Evolutionary conservation across 2,113 vertebrate genomes (phyloP).

Genomic region (Columba janthina): DNA sequence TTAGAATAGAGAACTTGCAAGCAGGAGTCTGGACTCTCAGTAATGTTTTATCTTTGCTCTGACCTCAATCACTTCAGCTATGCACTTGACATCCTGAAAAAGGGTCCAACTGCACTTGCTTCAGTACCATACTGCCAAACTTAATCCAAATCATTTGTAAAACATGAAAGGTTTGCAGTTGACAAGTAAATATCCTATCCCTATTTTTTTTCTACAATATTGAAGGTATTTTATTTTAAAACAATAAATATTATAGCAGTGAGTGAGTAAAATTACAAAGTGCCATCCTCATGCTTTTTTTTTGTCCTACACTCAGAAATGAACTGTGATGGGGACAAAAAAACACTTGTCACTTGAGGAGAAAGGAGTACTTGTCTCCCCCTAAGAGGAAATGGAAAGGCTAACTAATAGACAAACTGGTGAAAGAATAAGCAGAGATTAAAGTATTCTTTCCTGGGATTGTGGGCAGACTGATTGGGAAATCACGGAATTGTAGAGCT

Average conservation of each 20-base stretch:
- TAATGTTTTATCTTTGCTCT: not conserved
- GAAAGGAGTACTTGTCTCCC: not conserved
- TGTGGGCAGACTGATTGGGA: not conserved
- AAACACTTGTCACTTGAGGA: not conserved
- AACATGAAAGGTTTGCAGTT: not conserved
- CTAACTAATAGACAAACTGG: not conserved
- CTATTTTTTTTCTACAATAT: not conserved
- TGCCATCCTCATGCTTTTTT: not conserved
- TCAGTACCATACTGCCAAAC: not conserved
- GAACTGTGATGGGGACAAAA: not conserved
- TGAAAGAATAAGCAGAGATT: not conserved
- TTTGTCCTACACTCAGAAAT: not conserved
- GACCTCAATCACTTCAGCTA: constrained; percentile 31
- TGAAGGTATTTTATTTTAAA: not conserved
- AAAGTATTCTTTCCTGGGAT: not conserved
- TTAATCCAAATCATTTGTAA: not conserved
- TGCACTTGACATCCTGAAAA: constrained; percentile 23
- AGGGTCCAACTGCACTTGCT: not conserved
- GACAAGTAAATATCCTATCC: not conserved
- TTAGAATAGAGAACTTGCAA: not conserved
- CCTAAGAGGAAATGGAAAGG: not conserved
- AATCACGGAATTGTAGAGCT: not conserved
- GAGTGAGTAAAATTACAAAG: not conserved
- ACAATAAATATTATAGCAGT: not conserved
- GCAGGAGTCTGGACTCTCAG: not conserved